Evolutionary conservation across 2,888 invertebrate genomes (phyloP).

Genomic region (Herminia tarsipennalis): DNA sequence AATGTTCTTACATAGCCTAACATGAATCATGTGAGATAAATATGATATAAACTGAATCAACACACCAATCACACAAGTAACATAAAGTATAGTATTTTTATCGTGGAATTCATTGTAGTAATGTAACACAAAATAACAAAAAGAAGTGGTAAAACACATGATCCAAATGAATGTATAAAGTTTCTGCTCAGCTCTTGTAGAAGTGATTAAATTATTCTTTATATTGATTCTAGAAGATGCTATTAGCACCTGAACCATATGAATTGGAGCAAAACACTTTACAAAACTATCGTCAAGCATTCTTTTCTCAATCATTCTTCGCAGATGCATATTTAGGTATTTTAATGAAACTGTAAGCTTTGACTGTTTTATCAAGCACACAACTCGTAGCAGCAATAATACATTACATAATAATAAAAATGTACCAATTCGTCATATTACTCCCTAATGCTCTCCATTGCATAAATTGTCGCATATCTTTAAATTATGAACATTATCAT

Average conservation of each 20-base stretch:
- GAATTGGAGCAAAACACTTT: constrained; percentile 42
- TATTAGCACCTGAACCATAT: constrained; percentile 38
- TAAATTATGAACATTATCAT: no score
- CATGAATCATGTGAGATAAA: constrained; percentile 31
- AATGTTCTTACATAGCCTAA: constrained; percentile 34
- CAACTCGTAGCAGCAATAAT: no score
- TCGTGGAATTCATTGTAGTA: constrained; percentile 32
- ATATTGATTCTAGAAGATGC: constrained; percentile 42
- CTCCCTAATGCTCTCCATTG: no score
- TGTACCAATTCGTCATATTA: no score
- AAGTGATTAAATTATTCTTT: constrained; percentile 31
- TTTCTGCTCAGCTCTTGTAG: constrained; percentile 32
- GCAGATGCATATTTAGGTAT: no score
- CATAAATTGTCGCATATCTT: no score
- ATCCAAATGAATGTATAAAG: constrained; percentile 45
- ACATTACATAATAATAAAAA: no score
- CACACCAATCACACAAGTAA: constrained; percentile 17
- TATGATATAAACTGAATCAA: constrained; percentile 35
- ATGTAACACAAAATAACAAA: constrained; percentile 19
- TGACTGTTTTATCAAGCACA: no score
- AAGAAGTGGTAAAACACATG: constrained; percentile 30
- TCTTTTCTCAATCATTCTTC: neutral
- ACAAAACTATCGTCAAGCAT: constrained; percentile 31
- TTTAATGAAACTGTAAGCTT: no score
- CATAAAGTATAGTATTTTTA: constrained; percentile 21